Evolutionary conservation across 2,888 invertebrate species (phyloP).

Genomic region (Apamea monoglypha): DNA sequence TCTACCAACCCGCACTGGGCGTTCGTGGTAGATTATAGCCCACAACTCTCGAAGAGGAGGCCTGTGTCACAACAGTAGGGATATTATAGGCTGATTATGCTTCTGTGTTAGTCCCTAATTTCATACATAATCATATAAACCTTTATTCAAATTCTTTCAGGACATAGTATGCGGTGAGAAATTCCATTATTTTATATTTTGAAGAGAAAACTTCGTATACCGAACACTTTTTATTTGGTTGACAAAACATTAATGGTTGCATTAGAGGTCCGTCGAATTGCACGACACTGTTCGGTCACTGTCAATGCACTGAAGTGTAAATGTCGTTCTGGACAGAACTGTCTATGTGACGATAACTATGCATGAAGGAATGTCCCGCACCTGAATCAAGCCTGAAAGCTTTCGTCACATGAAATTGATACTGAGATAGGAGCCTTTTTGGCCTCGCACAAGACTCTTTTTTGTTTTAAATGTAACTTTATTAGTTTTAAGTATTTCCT

Average conservation of each 20-base stretch:
- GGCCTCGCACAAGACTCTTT: too few relatives aligned
- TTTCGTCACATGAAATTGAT: not conserved
- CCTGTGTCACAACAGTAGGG: not conserved
- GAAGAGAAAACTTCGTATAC: not conserved
- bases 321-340: constrained; percentile 20
- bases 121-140: constrained; percentile 6
- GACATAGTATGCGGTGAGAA: not conserved
- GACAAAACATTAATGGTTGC: constrained; percentile 13
- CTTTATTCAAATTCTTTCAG: not conserved
- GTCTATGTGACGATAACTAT: not conserved
- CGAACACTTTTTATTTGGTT: not conserved
- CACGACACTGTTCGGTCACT: not conserved
- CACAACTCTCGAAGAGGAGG: not conserved
- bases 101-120: constrained; percentile 25
- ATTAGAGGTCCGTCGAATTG: not conserved
- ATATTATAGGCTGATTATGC: not conserved
- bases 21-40: too few relatives aligned
- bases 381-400: not conserved
- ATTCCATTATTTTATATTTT: not conserved
- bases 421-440: too few relatives aligned
- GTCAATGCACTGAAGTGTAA: constrained; percentile 33
- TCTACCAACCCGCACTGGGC: too few relatives aligned
- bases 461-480: too few relatives aligned
- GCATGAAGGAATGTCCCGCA: not conserved
- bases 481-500: too few relatives aligned